Base-by-base conservation (phyloP, 2,113 vertebrate species). In the Chaetura pelagica region DNA sequence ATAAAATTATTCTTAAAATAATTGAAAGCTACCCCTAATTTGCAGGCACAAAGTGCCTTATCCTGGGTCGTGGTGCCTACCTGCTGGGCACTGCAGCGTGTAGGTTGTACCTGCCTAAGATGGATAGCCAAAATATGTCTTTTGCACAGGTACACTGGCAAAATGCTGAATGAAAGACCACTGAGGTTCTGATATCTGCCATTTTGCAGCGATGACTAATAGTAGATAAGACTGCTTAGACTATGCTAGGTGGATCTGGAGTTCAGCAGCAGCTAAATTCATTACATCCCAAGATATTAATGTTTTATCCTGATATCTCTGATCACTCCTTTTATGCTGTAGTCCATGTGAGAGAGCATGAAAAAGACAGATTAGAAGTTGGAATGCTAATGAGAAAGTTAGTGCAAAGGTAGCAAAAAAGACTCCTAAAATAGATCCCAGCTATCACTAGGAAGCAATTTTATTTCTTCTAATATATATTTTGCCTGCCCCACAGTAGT, bases 401-500 rank as follows among this genome's bases (percentile, higher is more conserved):
- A 76, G 21, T 75, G 67, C 32, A 71, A 79, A 63, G 42, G 30
- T 51, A 93, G 58, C 24, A 69, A 90, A 77, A 88, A 71, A 26
- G 18, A 51, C 42, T 93, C 64, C 18, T 76, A 74, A 91, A 93
- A 90, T 26, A 95, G 59, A 96, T 63, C 38, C 29, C 32, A 71
- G 72, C 72, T 85, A 69, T 88, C 78, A 94, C 63, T 48, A 94
- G 91, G 82, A 94, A 96, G 29, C 51, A 95, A 90, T 77, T 82
- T 91, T 67, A 68, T 77, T 91, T 77, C 84, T 57, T 87, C 92
- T 83, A 88, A 92, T 96, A 87, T 57, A 32, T 96, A 85, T 96
- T 96, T 95, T 96, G 64, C 75, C 68, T 96, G 89, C 78, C 42
- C 79, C 59, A 83, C 8, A 24, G 63, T 76, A 77, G 59, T 90